These are phyloP conservation scores for Pterocles gutturalis DNA, from an alignment of 2,113 vertebrate genomes.

Conservation along the genomic window DNA sequence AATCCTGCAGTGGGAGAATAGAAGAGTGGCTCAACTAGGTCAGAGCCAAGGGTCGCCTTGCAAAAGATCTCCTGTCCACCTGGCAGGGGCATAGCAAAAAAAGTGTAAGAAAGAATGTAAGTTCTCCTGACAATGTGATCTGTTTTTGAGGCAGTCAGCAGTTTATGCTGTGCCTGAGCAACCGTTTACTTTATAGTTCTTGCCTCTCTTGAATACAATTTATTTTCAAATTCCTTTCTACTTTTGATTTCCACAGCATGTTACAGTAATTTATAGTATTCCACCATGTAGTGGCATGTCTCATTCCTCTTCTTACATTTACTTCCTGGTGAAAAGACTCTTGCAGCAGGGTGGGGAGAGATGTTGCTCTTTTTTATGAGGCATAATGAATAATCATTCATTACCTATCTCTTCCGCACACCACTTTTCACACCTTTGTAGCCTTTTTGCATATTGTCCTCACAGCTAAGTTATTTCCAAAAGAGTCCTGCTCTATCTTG, in stretches of 20 bases:
- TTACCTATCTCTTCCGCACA: background rate
- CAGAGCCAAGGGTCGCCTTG: background rate
- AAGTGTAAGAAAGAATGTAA: background rate
- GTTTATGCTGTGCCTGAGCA: background rate
- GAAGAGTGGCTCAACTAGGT: background rate
- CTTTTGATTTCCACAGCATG: background rate
- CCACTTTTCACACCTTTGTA: background rate
- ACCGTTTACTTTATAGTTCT: background rate
- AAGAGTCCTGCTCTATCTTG: background rate
- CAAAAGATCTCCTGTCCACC: background rate
- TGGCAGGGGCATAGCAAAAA: background rate
- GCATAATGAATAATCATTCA: background rate
- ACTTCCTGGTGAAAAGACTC: background rate
- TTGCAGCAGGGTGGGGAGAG: background rate
- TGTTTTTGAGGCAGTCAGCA: background rate
- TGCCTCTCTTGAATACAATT: background rate
- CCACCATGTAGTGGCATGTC: background rate
- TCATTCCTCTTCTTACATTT: background rate
- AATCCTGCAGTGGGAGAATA: background rate
- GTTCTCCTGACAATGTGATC: background rate
- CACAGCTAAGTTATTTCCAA: rapidly evolving
- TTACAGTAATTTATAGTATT: background rate
- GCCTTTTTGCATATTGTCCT: background rate
- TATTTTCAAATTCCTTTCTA: background rate
- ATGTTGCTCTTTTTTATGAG: background rate